Evolutionary conservation across 2,797 vertebrate genomes (phyloP), one percentile per base, ranked within the genome.

Genomic region (Enteromius thamalakanensis): DNA sequence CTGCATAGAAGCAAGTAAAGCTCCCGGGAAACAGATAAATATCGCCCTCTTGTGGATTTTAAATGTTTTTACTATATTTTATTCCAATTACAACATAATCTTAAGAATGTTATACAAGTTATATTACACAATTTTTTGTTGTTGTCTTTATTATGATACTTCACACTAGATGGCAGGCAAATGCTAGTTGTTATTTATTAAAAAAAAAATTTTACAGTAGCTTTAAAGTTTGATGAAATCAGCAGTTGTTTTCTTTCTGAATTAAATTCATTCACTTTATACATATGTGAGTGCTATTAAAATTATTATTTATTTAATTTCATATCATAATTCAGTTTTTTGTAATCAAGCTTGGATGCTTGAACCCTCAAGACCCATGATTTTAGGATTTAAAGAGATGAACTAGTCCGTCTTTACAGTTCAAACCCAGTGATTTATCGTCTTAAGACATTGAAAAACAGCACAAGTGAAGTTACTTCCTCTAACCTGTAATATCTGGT

Each of bases 151-250:
- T 72, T 83, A 69, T 77, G 34, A 34, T 34, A 34, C 34, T 34
- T 34, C 5, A 58, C 83, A 64, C 83, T 82, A 87, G 83, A 80
- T 84, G 86, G 83, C 83, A 78, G 62, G 40, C 69, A 70, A 64
- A 79, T 32, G 37, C 69, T 58, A 79, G 14, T 15, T 40, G 62
- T 79, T 45, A 9, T 42, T 42, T 42, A 42, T 42, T 42, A 0
- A n/a, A n/a, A n/a, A n/a, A n/a, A n/a, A n/a, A n/a, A n/a, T n/a
- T n/a, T n/a, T 2, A 32, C n/a, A 8, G 23, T 26, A 42, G 40
- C 40, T 9, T 42, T 47, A 8, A 62, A 58, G 53, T 76, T 76
- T 17, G n/a, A 42, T 42, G n/a, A 32, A 19, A 58, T 26, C 53
- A 58, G n/a, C 53, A 11, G 32, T n/a, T 34, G 14, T 2, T 53